These are phyloP conservation scores for Hypolimnas misippus DNA, from an alignment of 2,888 invertebrate species.

Conservation along the genomic window DNA sequence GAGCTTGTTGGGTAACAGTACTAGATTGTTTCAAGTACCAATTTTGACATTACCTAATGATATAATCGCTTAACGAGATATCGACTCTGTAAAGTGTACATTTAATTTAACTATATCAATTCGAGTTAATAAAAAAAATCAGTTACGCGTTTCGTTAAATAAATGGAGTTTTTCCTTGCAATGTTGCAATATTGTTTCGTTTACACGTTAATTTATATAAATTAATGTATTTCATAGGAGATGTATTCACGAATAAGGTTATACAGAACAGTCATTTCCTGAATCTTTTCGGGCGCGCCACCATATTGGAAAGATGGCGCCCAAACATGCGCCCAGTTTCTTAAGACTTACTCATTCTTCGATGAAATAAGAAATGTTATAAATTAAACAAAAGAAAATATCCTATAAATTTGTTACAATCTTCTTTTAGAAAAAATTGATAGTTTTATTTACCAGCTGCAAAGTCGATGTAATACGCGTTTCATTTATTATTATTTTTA, in stretches of 20 bases:
- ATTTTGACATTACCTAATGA: conserved; percentile 7
- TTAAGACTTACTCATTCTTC: too few relatives aligned
- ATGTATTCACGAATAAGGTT: background rate
- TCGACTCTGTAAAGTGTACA: background rate
- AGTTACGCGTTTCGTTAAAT: background rate
- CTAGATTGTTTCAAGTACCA: conserved; percentile 14
- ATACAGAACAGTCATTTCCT: background rate
- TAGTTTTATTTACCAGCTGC: too few relatives aligned
- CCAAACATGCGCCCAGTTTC: too few relatives aligned
- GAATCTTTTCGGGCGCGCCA: background rate
- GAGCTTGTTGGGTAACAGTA: conserved; percentile 25
- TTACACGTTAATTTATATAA: background rate
- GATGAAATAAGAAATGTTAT: too few relatives aligned
- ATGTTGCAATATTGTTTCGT: background rate
- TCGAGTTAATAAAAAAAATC: background rate
- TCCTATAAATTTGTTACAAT: too few relatives aligned
- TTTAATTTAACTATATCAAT: conserved; percentile 1
- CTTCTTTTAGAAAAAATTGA: too few relatives aligned
- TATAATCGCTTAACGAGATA: background rate
- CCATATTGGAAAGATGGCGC: too few relatives aligned
- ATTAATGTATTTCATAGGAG: background rate
- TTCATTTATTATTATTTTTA: too few relatives aligned
- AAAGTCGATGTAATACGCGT: too few relatives aligned
- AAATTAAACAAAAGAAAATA: too few relatives aligned
- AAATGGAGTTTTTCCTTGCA: background rate